Conservation (phyloP, 2,888 invertebrate species). For the Ectobius pallidus region DNA sequence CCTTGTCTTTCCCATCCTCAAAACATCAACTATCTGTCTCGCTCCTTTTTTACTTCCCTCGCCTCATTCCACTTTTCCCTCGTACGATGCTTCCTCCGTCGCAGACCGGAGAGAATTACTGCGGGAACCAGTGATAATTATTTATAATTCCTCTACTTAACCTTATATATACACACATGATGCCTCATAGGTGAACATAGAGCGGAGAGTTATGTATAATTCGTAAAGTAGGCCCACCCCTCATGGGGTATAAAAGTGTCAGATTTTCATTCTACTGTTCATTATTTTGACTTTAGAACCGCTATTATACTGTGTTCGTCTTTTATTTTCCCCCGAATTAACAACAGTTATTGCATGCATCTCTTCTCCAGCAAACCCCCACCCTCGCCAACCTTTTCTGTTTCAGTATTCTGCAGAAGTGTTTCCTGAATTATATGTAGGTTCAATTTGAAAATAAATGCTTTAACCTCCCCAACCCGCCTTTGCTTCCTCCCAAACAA, state of each 20-base stretch:
- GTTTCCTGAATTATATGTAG: conserved; percentile 17
- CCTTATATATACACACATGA: conserved; percentile 15
- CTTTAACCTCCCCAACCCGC: neutral
- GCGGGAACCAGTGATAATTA: conserved; percentile 20
- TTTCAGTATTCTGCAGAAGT: neutral
- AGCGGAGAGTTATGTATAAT: conserved; percentile 21
- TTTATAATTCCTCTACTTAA: conserved; percentile 30
- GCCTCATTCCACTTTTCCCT: neutral
- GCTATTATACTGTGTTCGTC: conserved; percentile 11
- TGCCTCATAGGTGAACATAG: neutral
- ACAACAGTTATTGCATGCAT: neutral
- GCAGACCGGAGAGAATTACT: conserved; percentile 25
- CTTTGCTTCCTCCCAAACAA: neutral
- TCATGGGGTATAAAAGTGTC: conserved; percentile 31
- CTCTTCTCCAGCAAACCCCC: neutral
- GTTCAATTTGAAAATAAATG: conserved; percentile 10
- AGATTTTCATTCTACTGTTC: conserved; percentile 29
- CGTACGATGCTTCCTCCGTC: conserved; percentile 8
- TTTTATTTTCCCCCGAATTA: conserved; percentile 20
- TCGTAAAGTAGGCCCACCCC: neutral
- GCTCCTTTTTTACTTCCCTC: neutral
- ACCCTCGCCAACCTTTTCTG: neutral
- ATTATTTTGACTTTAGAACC: conserved; percentile 29
- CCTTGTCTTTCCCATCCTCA: neutral
- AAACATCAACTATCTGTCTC: neutral